These are phyloP conservation scores for Drymonia ruficornis DNA, from an alignment of 2,888 invertebrate species.

Conservation along the genomic window DNA sequence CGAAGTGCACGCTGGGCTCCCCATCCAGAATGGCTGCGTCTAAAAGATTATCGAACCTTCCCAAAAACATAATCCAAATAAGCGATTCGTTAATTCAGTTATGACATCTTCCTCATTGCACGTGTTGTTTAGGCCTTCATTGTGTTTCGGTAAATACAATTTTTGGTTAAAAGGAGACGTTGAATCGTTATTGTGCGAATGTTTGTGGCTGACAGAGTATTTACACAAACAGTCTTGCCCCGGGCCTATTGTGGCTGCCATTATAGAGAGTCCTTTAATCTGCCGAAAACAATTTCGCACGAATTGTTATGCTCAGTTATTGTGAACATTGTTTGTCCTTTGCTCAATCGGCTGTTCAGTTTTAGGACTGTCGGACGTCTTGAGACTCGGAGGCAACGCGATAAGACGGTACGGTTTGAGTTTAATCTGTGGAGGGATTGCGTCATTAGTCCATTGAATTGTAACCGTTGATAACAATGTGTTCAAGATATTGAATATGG, in stretches of 20 bases:
- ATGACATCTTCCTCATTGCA: conserved; percentile 52
- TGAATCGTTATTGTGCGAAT: conserved; percentile 61
- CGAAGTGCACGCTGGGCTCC: too few species aligned
- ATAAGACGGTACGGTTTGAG: not conserved
- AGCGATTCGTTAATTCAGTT: conserved; percentile 43
- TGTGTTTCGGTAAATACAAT: conserved; percentile 66
- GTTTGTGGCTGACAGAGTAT: conserved; percentile 71
- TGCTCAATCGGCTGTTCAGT: conserved; percentile 29
- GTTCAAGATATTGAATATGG: not conserved
- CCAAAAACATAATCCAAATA: conserved; percentile 19
- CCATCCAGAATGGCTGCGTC: too few species aligned
- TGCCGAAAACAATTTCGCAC: conserved; percentile 60
- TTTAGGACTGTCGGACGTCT: conserved; percentile 12
- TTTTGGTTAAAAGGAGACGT: conserved; percentile 63
- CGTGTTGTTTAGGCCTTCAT: conserved; percentile 49
- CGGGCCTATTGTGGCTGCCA: conserved; percentile 60
- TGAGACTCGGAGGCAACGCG: conserved; percentile 8
- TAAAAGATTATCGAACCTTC: not conserved
- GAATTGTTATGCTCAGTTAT: conserved; percentile 38
- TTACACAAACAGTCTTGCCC: conserved; percentile 62
- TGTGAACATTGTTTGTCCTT: conserved; percentile 36
- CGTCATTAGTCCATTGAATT: not conserved
- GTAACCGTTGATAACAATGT: not conserved
- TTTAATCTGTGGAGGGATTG: not conserved
- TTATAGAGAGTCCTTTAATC: conserved; percentile 62